Conservation (phyloP, 1,140 invertebrate genomes). For the Lethrus apterus region DNA sequence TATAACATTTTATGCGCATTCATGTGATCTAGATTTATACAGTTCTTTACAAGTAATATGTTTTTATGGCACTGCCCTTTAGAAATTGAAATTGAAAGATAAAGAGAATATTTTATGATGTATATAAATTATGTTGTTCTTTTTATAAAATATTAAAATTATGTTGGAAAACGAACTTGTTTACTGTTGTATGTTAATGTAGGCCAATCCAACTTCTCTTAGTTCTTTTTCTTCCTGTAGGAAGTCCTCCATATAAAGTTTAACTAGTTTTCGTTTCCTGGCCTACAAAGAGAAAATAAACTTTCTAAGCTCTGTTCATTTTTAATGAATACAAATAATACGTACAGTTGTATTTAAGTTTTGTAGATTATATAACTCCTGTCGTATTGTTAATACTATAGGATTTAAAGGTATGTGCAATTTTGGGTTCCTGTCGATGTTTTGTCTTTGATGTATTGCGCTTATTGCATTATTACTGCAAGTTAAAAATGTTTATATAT, state of each 20-base stretch:
- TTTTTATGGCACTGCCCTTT: too few relatives aligned
- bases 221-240: slow-evolving; percentile 19
- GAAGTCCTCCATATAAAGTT: slow-evolving; percentile 13
- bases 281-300: slow-evolving; percentile 11
- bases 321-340: background rate
- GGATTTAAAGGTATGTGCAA: slow-evolving; percentile 13
- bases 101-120: too few relatives aligned
- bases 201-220: slow-evolving; percentile 16
- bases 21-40: too few relatives aligned
- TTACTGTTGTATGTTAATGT: slow-evolving; percentile 22
- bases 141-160: too few relatives aligned
- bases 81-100: too few relatives aligned
- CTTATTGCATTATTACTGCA: too few relatives aligned
- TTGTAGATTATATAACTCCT: slow-evolving; percentile 8
- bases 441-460: too few relatives aligned
- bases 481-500: too few relatives aligned
- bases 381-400: slow-evolving; percentile 7
- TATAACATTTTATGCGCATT: too few relatives aligned
- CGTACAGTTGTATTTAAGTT: background rate
- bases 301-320: background rate
- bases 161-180: too few relatives aligned
- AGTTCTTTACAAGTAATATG: too few relatives aligned
- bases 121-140: too few relatives aligned
- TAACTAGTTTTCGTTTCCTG: slow-evolving; percentile 10
- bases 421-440: slow-evolving; percentile 5